Base-by-base conservation (phyloP, 2,797 vertebrate genomes). In the Clarias pachynema region DNA sequence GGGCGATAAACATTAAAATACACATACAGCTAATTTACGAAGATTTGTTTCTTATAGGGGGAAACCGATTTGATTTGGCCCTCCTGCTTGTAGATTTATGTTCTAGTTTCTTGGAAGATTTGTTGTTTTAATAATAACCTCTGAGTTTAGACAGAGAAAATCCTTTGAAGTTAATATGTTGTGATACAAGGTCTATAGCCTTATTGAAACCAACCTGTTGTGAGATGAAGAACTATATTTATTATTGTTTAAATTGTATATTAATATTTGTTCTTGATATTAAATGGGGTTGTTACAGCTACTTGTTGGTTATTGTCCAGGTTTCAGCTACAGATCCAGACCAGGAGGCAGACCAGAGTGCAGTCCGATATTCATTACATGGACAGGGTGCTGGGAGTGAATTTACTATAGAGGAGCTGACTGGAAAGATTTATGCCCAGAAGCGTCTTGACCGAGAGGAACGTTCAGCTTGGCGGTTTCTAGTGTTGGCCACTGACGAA, bases 401-500 rank as follows among this genome's bases (percentile, higher is more conserved):
- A 75, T 98, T 98, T 91, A 95, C 93, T 83, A 97, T 98, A 9
- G 88, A 97, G 0, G 95, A 96, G 68, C 92, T 88, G 69, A 96
- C 93, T 0, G 97, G 97, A 0, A 92, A 93, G 82, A 96, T 98
- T 90, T 95, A 94, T 0, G 94, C 94, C 3, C 95, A 94, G 16
- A 94, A 88, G 6, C 94, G 91, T 3, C 83, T 97, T 56, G 96
- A 98, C 91, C 94, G 97, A 0, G 97, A 98, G 84, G 96, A 96
- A 85, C 94, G 92, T 37, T 92, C 95, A 0, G 88, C 86, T 0
- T 98, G 97, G 97, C 94, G 93, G 24, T 97, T 97, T 77, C 95
- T 97, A 0, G 96, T 97, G 37, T 94, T 98, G 2, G 97, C 96
- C 29, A 97, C 97, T 0, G 97, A 97, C 57, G 96, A 97, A 75